These are phyloP conservation scores for Buphagus erythrorhynchus DNA, from an alignment of 2,797 vertebrate genomes.

Conservation along the genomic window DNA sequence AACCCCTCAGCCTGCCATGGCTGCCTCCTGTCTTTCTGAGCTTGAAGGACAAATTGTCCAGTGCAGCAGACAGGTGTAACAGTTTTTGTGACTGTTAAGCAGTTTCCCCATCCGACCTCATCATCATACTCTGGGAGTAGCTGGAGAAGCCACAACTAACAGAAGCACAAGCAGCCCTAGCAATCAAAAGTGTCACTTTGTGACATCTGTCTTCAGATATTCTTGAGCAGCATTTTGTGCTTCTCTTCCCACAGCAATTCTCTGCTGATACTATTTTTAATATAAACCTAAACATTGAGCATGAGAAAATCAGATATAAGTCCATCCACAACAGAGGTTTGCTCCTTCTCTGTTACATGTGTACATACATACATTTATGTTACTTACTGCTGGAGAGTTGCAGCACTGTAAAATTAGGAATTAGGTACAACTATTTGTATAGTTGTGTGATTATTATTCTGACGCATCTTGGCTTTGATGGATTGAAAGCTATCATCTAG, in stretches of 20 bases:
- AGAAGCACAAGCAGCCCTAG: constrained; percentile 22
- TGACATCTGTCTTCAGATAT: neutral
- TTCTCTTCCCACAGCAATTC: neutral
- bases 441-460: constrained; percentile 2
- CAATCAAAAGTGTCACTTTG: neutral
- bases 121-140: neutral
- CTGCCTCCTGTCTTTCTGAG: neutral
- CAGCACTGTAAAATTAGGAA: neutral
- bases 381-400: neutral
- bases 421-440: neutral
- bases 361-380: neutral
- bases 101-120: neutral
- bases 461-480: neutral
- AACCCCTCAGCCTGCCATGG: neutral
- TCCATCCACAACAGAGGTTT: neutral
- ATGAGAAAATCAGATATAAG: neutral
- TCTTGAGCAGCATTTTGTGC: neutral
- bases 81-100: neutral
- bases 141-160: neutral
- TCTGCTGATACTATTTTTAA: neutral
- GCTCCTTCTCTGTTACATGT: neutral
- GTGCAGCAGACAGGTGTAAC: neutral
- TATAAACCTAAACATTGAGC: neutral
- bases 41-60: neutral
- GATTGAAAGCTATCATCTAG: neutral